Evolutionary conservation across 1,140 invertebrate genomes (phyloP).

Genomic region (Papilio machaon): DNA sequence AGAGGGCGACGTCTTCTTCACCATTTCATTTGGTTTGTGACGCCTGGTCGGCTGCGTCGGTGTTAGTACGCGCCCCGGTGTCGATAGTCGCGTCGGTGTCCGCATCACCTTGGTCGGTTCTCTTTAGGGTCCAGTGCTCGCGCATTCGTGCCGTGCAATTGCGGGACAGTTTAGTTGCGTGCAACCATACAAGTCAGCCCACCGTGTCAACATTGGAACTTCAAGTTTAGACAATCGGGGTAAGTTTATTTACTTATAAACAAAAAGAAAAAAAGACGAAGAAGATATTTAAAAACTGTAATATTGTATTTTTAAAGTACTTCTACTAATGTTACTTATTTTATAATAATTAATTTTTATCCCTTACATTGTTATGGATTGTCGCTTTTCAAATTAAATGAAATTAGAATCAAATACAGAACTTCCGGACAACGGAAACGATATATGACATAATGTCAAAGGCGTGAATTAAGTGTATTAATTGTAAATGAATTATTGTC

Average conservation of each 20-base stretch:
- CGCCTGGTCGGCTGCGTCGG: constrained; percentile 64
- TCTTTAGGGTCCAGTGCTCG: constrained; percentile 65
- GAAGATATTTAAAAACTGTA: neutral
- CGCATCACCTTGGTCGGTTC: constrained; percentile 53
- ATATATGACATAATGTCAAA: no score
- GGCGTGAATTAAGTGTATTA: no score
- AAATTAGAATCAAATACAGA: no score
- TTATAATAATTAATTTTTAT: no score
- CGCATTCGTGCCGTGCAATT: constrained; percentile 47
- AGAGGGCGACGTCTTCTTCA: constrained; percentile 79
- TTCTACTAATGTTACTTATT: no score
- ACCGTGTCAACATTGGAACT: constrained; percentile 52
- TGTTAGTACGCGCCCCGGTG: constrained; percentile 61
- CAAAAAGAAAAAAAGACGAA: neutral
- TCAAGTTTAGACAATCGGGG: neutral
- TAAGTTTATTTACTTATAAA: constrained; percentile 9
- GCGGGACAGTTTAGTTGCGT: constrained; percentile 71
- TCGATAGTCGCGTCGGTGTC: constrained; percentile 53
- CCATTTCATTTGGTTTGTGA: constrained; percentile 80
- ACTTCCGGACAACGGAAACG: no score
- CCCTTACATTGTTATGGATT: no score
- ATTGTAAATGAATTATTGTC: no score
- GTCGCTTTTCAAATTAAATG: no score
- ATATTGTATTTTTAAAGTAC: neutral
- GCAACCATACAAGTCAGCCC: constrained; percentile 58